Evolutionary conservation across 2,113 vertebrate species (phyloP).

Genomic region (Gasterosteus nipponicus): DNA sequence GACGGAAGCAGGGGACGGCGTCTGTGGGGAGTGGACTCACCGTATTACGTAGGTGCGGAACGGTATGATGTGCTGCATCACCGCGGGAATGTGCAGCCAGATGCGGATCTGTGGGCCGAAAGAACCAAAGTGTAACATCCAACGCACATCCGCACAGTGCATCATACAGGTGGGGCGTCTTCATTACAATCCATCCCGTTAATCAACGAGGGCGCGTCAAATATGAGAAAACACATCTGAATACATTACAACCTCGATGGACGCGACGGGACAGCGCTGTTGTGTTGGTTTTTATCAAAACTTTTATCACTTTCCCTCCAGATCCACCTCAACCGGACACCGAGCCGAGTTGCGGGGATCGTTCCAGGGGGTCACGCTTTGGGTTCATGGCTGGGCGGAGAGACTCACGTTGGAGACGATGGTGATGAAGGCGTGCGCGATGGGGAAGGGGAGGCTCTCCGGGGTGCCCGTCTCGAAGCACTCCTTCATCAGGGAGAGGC

Average conservation of each 20-base stretch:
- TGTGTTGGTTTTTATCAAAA: too few relatives aligned
- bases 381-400: not conserved
- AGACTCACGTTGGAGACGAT: slow-evolving; percentile 96
- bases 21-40: slow-evolving; percentile 74
- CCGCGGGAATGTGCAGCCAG: slow-evolving; percentile 99
- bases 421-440: slow-evolving; percentile 98
- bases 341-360: not conserved
- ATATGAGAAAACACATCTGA: not conserved
- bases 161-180: too few relatives aligned
- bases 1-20: too few relatives aligned
- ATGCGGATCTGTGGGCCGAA: slow-evolving; percentile 91
- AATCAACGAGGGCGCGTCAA: not conserved
- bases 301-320: not conserved
- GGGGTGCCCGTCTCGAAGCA: slow-evolving; percentile 95
- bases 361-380: too few relatives aligned
- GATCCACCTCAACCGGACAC: not conserved
- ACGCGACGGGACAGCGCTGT: too few relatives aligned
- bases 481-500: slow-evolving; percentile 99
- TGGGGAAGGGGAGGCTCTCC: slow-evolving; percentile 94
- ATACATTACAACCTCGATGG: not conserved
- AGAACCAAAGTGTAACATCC: not conserved
- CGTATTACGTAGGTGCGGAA: slow-evolving; percentile 98
- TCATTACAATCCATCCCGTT: not conserved
- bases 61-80: slow-evolving; percentile 99
- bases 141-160: not conserved